These are phyloP conservation scores for Nomada ruficornis DNA, from an alignment of 2,888 invertebrate genomes.

Conservation along the genomic window DNA sequence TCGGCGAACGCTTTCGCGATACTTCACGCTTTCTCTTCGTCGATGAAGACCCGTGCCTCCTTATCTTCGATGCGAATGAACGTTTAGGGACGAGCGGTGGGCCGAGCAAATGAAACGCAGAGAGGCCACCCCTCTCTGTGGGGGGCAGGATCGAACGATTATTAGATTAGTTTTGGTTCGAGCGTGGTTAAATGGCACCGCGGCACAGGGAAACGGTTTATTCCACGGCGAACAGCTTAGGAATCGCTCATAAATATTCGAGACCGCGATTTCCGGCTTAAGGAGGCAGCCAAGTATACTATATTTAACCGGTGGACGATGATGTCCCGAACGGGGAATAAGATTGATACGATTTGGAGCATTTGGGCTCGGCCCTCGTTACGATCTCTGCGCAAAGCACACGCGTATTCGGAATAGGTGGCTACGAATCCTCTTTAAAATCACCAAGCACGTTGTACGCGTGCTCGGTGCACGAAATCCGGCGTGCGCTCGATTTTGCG, in stretches of 20 bases:
- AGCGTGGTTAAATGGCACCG: background rate
- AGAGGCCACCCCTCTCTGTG: no score
- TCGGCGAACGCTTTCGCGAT: constrained; percentile 9
- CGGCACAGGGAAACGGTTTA: background rate
- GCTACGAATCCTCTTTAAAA: background rate
- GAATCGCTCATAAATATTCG: constrained; percentile 17
- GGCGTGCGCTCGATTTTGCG: constrained; percentile 50
- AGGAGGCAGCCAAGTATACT: background rate
- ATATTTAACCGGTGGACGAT: background rate
- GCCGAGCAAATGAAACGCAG: constrained; percentile 11
- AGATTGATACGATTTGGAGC: constrained; percentile 50
- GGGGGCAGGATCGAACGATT: constrained; percentile 6
- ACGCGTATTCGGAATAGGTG: background rate
- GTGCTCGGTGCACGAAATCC: constrained; percentile 7
- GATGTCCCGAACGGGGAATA: constrained; percentile 23
- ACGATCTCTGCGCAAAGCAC: background rate
- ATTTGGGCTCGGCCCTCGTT: constrained; percentile 8
- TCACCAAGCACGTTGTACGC: background rate
- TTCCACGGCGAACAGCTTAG: background rate
- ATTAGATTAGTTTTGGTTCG: constrained; percentile 10
- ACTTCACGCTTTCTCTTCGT: background rate
- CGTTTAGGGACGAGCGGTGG: background rate
- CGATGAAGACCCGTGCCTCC: background rate
- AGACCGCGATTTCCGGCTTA: background rate
- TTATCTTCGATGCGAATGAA: background rate